Evolutionary conservation across 2,797 vertebrate genomes (phyloP).

Genomic region (Rhyacichthys aspro): DNA sequence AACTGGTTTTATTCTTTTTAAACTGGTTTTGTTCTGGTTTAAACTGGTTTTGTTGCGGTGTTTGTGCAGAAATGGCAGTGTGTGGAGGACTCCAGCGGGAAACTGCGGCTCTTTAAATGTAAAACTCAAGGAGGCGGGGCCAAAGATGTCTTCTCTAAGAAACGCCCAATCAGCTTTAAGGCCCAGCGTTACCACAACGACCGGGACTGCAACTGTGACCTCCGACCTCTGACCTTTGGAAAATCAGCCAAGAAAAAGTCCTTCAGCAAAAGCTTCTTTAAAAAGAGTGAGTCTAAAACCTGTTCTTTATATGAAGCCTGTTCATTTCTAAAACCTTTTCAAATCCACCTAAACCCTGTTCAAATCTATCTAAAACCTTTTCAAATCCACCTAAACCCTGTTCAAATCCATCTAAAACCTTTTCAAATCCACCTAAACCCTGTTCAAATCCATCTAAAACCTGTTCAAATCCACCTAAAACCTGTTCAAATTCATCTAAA

Average conservation of each 20-base stretch:
- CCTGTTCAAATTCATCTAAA: neutral
- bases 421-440: no score
- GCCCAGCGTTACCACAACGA: slow-evolving; percentile 80
- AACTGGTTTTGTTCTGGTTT: no score
- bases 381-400: no score
- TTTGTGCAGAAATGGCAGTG: slow-evolving; percentile 92
- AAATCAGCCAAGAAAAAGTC: slow-evolving; percentile 44
- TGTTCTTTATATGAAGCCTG: no score
- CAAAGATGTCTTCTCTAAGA: slow-evolving; percentile 35
- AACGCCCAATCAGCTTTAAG: slow-evolving; percentile 79
- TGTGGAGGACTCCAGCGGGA: slow-evolving; percentile 89
- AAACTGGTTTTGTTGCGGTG: slow-evolving; percentile 14
- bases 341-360: no score
- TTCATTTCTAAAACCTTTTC: no score
- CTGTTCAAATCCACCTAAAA: no score
- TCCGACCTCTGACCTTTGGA: slow-evolving; percentile 41
- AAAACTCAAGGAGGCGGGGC: slow-evolving; percentile 75
- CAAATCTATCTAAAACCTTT: no score
- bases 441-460: no score
- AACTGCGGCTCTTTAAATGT: slow-evolving; percentile 91
- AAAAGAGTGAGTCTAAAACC: slow-evolving; percentile 86
- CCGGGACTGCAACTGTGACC: slow-evolving; percentile 83
- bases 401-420: no score
- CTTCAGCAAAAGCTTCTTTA: slow-evolving; percentile 84
- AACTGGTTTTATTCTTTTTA: no score